A percentile compares a stretch with the other conserved stretches of the same genome.
Conservation (phyloP, 2,797 vertebrate species). For the Huso huso region DNA sequence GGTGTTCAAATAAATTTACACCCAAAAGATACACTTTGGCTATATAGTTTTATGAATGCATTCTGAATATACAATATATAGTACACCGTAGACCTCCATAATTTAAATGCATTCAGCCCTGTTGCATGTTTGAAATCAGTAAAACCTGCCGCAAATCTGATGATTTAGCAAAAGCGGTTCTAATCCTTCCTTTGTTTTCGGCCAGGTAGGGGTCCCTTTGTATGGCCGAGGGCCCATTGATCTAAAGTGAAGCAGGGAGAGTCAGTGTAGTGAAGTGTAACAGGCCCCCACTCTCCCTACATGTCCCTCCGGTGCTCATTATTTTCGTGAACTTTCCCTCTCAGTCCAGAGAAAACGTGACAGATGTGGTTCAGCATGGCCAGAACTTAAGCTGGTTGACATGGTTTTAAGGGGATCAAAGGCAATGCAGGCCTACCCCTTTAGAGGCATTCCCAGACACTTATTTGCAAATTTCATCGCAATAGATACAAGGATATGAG, state of each 20-base stretch:
- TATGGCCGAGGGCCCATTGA: slow-evolving; percentile 11
- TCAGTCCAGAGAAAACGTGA: background rate
- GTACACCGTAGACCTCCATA: too few relatives aligned
- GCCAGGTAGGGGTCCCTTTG: slow-evolving; percentile 12
- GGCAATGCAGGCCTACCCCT: background rate
- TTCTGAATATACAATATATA: too few relatives aligned
- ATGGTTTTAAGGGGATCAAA: slow-evolving; percentile 13
- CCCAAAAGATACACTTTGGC: too few relatives aligned
- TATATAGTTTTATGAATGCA: too few relatives aligned
- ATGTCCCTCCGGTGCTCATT: background rate
- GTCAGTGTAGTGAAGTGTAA: slow-evolving; percentile 12
- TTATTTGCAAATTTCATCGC: slow-evolving; percentile 4
- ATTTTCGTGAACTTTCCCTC: background rate
- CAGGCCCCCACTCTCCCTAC: background rate
- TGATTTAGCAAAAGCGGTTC: slow-evolving; percentile 4
- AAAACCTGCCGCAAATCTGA: slow-evolving; percentile 6
- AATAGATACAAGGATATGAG: background rate
- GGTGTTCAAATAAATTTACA: too few relatives aligned
- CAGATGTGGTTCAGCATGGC: slow-evolving; percentile 14
- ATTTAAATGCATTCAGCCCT: background rate
- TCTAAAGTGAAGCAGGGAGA: slow-evolving; percentile 8
- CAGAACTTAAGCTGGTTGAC: slow-evolving; percentile 14
- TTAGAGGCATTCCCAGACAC: slow-evolving; percentile 3
- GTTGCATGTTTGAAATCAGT: background rate
- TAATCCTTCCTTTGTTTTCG: slow-evolving; percentile 12